Percentiles rank a stretch among this genome's conserved stretches.
phyloP scores from a whole-genome alignment of 2,888 invertebrate genomes.

The Strigamia crassipes region DNA sequence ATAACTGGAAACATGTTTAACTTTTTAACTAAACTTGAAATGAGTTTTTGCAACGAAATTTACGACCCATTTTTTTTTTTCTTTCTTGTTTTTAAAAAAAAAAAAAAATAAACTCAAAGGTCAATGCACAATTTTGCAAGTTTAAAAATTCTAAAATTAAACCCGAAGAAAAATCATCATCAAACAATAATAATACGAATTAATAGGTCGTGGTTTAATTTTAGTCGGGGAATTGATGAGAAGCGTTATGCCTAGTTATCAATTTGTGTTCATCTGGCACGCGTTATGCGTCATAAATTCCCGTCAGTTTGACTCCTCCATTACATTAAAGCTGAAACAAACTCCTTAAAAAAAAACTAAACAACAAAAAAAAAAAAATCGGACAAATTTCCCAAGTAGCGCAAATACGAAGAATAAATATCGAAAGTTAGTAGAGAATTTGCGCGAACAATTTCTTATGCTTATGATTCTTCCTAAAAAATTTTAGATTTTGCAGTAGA shows the following conservation, averaged over 20 bases:
- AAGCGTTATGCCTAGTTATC: not conserved
- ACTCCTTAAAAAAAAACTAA: not conserved
- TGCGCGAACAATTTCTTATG: too few species aligned
- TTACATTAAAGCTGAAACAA: not conserved
- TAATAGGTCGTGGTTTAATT: not conserved
- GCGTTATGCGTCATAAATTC: slow-evolving; percentile 19
- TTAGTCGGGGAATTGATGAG: not conserved
- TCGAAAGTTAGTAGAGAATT: too few species aligned
- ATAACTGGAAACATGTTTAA: not conserved
- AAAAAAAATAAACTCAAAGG: not conserved
- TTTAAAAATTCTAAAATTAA: not conserved
- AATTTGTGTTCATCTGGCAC: slow-evolving; percentile 22
- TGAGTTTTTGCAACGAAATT: not conserved
- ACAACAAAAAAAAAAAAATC: too few species aligned
- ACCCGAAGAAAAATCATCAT: not conserved
- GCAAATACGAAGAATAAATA: too few species aligned
- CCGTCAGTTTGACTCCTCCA: slow-evolving; percentile 2
- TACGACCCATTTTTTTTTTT: not conserved
- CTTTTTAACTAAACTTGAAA: not conserved
- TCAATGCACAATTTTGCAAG: not conserved
- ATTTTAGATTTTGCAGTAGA: too few species aligned
- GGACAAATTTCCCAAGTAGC: too few species aligned
- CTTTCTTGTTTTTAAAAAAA: not conserved
- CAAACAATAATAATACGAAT: not conserved
- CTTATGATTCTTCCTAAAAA: too few species aligned